Evolutionary conservation across 2,888 invertebrate genomes (phyloP), one percentile per base, ranked within the genome.

Genomic region (Baronia brevicornis): DNA sequence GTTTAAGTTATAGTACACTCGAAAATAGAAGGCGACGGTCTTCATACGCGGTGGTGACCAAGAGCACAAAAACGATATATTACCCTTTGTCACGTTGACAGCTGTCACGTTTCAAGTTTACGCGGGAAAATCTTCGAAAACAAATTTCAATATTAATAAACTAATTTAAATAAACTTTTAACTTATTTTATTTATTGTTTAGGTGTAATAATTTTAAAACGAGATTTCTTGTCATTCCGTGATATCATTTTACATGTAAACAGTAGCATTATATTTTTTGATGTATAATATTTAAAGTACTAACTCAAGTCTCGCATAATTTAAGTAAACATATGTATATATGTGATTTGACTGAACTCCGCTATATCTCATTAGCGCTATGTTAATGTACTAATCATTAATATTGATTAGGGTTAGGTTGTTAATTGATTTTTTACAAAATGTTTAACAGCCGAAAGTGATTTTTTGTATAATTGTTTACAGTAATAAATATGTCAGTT

Each of bases 331-430:
- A 49, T 52, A 48, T 44, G 48, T 49, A 46, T 63, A 47, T 44
- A 61, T 68, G 67, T 72, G 69, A 68, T 67, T 70, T 75, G 79
- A 79, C 82, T 82, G 79, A 84, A 79, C 80, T 80, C 82, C 79
- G 59, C 49, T 60, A 55, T 61, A 65, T 66, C 60, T 68, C 63
- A 63, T 53, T 51, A 36, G 46, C 37, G 53, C 53, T 57, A 56
- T 68, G 58, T 65, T 53, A 47, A 55, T 67, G 60, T 66, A 56
- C 52, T 59, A 52, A 59, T 57, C 54, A 54, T 56, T 54, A n/a
- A 45, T 67, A 68, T 73, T 70, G 71, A 69, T 60, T 75, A 78
- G 74, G 71, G 71, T 54, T 80, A 82, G 82, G 82, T 63, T 80
- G 82, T 84, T 82, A 80, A 82, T 79, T 80, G 80, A 80, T 74